Evolutionary conservation across 2,797 vertebrate species (phyloP), one percentile per base, ranked within the genome.

Genomic region (Acrossocheilus fasciatus): DNA sequence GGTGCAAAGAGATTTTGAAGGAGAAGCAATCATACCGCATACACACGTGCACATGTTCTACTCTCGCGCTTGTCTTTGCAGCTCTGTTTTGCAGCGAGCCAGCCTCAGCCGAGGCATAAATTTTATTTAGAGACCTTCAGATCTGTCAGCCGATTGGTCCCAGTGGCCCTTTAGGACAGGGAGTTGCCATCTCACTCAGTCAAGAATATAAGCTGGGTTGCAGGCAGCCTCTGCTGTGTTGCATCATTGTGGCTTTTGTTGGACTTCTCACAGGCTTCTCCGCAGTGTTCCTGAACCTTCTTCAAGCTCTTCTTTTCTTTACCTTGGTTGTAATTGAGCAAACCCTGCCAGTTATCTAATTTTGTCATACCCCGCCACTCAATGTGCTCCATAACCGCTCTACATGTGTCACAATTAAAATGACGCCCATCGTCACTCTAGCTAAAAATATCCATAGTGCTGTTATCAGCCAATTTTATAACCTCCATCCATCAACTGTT

Each of bases 101-200:
- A 59, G 68, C 23, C 36, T 41, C 23, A 45, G 52, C 30, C 4
- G 18, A 83, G 36, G 54, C 47, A 57, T 47, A 79, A 15, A n/a
- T 80, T 88, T 92, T 89, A 73, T 89, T 88, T 90, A 89, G 76
- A 89, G 91, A 75, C 73, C 54, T 68, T 75, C 9, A 83, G 82
- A 84, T 72, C 59, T 72, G 72, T 34, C 43, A 57, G 84, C 64
- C 41, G 62, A 82, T 68, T 85, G 62, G 79, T 82, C 82, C 77
- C 82, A 17, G 36, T 34, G 62, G 82, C 81, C 47, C 70, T n/a
- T 23, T 68, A 50, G 70, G 77, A 86, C 68, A 41, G 54, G 30
- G 43, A 82, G 14, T 78, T 80, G 26, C 84, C 69, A 83, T 90
- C 81, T 83, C 50, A 20, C 39, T 41, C 45, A 6, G 83, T 83